A percentile compares a stretch with the other conserved stretches of the same genome.
Evolutionary conservation across 2,113 vertebrate species (phyloP).

Genomic region (Odobenus rosmarus): DNA sequence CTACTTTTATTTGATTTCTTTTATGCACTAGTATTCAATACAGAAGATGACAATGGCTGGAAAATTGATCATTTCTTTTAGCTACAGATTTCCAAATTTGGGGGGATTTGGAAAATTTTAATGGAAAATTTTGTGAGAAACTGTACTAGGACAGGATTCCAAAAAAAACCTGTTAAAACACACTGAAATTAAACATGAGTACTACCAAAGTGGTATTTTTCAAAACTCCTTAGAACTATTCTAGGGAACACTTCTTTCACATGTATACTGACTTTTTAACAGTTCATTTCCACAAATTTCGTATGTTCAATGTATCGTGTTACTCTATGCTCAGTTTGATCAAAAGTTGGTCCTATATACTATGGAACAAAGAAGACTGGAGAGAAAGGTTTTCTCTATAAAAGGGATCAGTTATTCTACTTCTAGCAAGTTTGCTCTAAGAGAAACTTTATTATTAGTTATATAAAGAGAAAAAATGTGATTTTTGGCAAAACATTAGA

Average conservation of each 20-base stretch:
- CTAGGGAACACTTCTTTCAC: background rate
- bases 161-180: background rate
- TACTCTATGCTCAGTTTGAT: background rate
- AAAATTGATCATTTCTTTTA: background rate
- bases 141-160: fast-evolving
- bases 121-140: background rate
- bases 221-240: background rate
- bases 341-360: background rate
- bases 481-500: background rate
- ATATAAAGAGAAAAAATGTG: background rate
- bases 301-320: background rate
- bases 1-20: background rate
- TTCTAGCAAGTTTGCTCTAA: background rate
- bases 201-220: background rate
- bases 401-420: background rate
- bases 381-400: background rate
- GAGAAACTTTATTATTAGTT: background rate
- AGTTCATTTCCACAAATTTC: background rate
- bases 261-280: background rate
- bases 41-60: background rate
- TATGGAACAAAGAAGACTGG: background rate
- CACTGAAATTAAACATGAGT: background rate
- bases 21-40: background rate
- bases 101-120: background rate
- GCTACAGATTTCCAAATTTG: background rate